Conservation (phyloP, 2,797 vertebrate species). For the Microtus agrestis region DNA sequence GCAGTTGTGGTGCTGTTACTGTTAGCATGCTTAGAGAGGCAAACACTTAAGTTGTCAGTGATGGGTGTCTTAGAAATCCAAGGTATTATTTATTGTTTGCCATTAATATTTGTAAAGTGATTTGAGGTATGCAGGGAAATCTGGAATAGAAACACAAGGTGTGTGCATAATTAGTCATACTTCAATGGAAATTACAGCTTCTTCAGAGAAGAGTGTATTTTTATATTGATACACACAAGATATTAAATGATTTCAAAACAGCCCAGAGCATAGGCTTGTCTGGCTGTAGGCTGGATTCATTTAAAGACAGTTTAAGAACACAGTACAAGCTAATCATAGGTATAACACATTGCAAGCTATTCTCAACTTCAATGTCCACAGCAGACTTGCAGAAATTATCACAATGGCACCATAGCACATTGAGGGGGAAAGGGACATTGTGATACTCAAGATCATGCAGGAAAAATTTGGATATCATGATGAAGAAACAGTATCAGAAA, state of each 20-base stretch:
- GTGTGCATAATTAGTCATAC: slow-evolving; percentile 70
- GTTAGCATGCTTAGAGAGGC: slow-evolving; percentile 4
- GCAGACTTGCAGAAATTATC: neutral
- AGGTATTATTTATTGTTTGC: slow-evolving; percentile 69
- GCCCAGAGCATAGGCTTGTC: neutral
- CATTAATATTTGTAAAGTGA: slow-evolving; percentile 69
- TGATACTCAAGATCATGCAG: neutral
- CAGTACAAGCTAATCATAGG: neutral
- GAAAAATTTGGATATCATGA: neutral
- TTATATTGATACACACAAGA: slow-evolving; percentile 37
- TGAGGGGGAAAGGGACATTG: neutral
- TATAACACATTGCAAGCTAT: neutral
- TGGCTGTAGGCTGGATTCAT: neutral
- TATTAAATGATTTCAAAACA: slow-evolving; percentile 68
- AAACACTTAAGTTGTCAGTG: slow-evolving; percentile 46
- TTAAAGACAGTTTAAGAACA: neutral
- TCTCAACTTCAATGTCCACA: neutral
- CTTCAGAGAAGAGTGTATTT: slow-evolving; percentile 34
- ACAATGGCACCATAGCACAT: neutral
- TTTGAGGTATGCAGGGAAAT: slow-evolving; percentile 20
- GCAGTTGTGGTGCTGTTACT: neutral
- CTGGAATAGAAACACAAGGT: slow-evolving; percentile 51
- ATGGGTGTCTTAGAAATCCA: slow-evolving; percentile 50
- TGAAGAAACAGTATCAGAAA: neutral
- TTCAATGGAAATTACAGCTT: slow-evolving; percentile 64